These are phyloP conservation scores for Diadegma fenestrale DNA, from an alignment of 2,888 invertebrate genomes.

Conservation along the genomic window DNA sequence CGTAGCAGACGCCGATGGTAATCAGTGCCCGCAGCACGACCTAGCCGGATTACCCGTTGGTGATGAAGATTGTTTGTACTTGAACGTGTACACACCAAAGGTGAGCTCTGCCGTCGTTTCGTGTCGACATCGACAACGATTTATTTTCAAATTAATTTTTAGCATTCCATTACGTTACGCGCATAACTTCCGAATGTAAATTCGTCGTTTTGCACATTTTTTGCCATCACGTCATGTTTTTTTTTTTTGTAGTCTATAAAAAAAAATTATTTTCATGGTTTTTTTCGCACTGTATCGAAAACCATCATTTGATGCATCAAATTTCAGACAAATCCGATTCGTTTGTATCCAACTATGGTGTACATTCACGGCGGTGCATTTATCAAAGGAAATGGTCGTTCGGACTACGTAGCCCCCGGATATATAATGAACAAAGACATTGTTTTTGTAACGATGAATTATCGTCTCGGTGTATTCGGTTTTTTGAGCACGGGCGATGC, in stretches of 20 bases:
- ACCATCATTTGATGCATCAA: neutral
- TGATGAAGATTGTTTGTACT: constrained; percentile 68
- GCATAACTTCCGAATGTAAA: neutral
- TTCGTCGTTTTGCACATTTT: neutral
- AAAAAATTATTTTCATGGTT: no score
- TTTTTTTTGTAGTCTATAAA: neutral
- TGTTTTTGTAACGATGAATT: constrained; percentile 73
- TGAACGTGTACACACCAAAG: constrained; percentile 71
- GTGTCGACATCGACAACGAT: neutral
- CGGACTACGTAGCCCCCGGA: constrained; percentile 65
- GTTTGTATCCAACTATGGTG: constrained; percentile 72
- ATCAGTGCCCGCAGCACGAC: constrained; percentile 68
- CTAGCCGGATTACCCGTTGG: constrained; percentile 49
- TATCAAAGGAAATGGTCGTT: constrained; percentile 54
- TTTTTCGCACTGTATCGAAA: neutral
- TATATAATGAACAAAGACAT: constrained; percentile 74
- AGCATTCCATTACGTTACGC: neutral
- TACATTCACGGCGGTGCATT: constrained; percentile 73
- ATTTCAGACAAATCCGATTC: constrained; percentile 46
- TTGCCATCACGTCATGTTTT: neutral
- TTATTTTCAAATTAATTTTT: neutral
- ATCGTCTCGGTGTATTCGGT: constrained; percentile 74
- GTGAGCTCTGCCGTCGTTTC: constrained; percentile 33
- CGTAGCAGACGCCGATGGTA: constrained; percentile 59
- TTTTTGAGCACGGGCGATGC: constrained; percentile 73